Evolutionary conservation across 2,888 invertebrate species (phyloP).

Genomic region (Tachina fera): DNA sequence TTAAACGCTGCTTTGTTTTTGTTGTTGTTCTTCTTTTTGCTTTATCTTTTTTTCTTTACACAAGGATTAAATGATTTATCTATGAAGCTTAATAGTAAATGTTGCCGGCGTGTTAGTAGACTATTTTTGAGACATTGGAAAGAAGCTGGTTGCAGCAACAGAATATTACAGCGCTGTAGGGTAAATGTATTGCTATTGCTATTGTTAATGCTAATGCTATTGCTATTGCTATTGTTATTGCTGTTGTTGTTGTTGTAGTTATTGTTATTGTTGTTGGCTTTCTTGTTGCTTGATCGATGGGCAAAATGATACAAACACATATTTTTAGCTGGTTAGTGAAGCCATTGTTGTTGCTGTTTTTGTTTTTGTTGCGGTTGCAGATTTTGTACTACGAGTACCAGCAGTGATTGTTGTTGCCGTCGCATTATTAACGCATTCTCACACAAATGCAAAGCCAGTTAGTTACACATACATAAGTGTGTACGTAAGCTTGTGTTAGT

Average conservation of each 20-base stretch:
- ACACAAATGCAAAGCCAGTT: constrained; percentile 2
- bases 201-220: constrained; percentile 4
- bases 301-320: constrained; percentile 26
- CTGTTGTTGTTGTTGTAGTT: constrained; percentile 4
- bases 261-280: constrained; percentile 16
- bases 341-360: constrained; percentile 56
- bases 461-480: background rate
- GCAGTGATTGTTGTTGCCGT: constrained; percentile 33
- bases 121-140: constrained; percentile 30
- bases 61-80: constrained; percentile 36
- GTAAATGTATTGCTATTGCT: constrained; percentile 25
- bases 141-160: constrained; percentile 50
- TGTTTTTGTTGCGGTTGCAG: constrained; percentile 42
- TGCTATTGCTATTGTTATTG: constrained; percentile 10
- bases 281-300: constrained; percentile 48
- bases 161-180: constrained; percentile 31
- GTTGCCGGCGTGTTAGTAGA: constrained; percentile 14
- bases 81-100: constrained; percentile 21
- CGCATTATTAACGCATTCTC: constrained; percentile 45
- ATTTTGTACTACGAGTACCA: background rate
- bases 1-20: constrained; percentile 33
- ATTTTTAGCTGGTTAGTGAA: constrained; percentile 68
- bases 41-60: background rate
- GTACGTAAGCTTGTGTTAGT: background rate
- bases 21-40: constrained; percentile 16